These are phyloP conservation scores for Noctua comes DNA, from an alignment of 2,888 invertebrate genomes.

Conservation along the genomic window DNA sequence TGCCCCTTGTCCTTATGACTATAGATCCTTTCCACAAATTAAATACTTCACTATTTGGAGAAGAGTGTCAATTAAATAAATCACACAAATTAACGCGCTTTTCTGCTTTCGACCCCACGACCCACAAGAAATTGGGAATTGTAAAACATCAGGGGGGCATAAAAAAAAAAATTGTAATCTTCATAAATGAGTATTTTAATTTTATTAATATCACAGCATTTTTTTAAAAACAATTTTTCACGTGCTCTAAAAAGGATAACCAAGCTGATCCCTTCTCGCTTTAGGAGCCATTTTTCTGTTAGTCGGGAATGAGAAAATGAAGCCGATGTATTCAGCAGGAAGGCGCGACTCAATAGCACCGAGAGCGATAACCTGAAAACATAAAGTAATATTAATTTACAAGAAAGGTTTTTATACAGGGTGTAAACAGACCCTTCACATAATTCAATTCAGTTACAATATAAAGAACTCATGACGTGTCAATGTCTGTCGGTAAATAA, in stretches of 20 bases:
- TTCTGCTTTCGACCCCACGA: neutral
- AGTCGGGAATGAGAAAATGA: conserved; percentile 91
- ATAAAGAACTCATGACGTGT: too few species aligned
- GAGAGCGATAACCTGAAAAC: conserved; percentile 86
- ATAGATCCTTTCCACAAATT: too few species aligned
- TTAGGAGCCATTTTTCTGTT: conserved; percentile 88
- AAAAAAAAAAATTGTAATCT: neutral
- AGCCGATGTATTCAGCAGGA: conserved; percentile 92
- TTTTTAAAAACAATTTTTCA: neutral
- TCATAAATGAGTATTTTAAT: neutral
- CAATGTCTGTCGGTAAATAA: too few species aligned
- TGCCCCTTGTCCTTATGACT: too few species aligned
- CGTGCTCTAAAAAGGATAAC: conserved; percentile 66
- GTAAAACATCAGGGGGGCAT: neutral
- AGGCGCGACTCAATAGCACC: conserved; percentile 93
- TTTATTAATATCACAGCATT: neutral
- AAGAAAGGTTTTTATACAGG: neutral
- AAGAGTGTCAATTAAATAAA: too few species aligned
- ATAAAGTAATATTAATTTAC: neutral
- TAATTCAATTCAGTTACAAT: too few species aligned
- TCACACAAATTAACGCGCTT: too few species aligned
- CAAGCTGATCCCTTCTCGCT: conserved; percentile 60
- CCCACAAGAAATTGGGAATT: neutral
- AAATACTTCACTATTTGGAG: too few species aligned
- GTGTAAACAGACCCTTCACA: too few species aligned